Evolutionary conservation across 2,797 vertebrate genomes (phyloP), one percentile per base, ranked within the genome.

Genomic region (Paedocypris micromegethes): DNA sequence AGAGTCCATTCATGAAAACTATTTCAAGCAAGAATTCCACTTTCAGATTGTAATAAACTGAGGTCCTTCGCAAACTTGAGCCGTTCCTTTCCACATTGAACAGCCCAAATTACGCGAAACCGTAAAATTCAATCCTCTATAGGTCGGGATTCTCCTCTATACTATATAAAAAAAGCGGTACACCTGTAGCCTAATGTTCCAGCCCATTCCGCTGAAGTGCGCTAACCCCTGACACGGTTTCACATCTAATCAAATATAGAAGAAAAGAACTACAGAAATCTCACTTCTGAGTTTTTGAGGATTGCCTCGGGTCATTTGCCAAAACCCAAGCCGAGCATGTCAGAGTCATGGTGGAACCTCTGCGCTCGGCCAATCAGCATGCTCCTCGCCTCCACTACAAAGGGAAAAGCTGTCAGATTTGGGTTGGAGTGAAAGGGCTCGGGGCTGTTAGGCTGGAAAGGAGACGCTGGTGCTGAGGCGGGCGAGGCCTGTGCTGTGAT

Each of bases 401-500:
- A 76, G 72, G 43, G 37, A 65, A 58, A 61, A 64, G 67, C 51
- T 74, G 68, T 70, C 70, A 70, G 64, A 49, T 50, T 55, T 43
- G 8, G 58, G 70, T 60, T 50, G 46, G 51, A 41, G 47, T 73
- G 55, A 42, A 48, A 44, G 58, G 52, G 58, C 58, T 76, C 58
- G 50, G 63, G 64, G 39, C 54, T 67, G 62, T 70, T 59, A 40
- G 66, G 60, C 23, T 44, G 53, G 57, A 48, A 23, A 59, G 41
- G 72, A 65, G 72, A 63, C 51, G 52, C 48, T 59, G 4, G 49
- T 47, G 66, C 58, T 68, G 63, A 66, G 58, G 66, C 37, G 56
- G 75, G 50, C 46, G n/a, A 41, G 52, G 67, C 40, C 41, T 65
- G 71, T 68, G 68, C 77, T 76, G 74, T 62, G 82, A 80, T 85